Conservation (phyloP, 2,888 invertebrate species). For the Podabrus alpinus region DNA sequence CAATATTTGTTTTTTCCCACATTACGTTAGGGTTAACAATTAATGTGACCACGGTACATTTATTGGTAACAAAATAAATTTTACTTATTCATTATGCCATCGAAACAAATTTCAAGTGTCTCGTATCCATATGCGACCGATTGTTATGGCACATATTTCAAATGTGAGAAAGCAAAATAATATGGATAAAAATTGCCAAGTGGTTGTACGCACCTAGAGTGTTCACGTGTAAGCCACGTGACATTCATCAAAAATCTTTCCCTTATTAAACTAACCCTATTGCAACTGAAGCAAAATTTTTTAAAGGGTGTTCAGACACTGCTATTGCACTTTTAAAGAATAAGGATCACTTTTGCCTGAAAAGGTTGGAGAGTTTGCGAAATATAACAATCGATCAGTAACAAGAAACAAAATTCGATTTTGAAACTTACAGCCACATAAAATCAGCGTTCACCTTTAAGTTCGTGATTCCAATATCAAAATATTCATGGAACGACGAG, state of each 20-base stretch:
- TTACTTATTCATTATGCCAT: neutral
- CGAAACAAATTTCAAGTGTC: constrained; percentile 11
- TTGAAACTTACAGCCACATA: constrained; percentile 5
- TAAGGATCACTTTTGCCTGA: neutral
- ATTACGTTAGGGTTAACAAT: neutral
- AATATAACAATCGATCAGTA: neutral
- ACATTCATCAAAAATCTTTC: constrained; percentile 38
- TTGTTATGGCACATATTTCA: neutral
- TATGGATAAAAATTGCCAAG: constrained; percentile 40
- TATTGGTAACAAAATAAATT: neutral
- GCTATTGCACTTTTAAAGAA: constrained; percentile 6
- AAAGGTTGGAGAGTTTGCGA: neutral
- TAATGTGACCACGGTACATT: neutral
- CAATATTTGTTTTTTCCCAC: neutral
- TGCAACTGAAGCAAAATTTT: constrained; percentile 17
- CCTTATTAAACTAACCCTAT: constrained; percentile 41
- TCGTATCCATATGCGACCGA: neutral
- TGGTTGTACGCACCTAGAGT: constrained; percentile 39
- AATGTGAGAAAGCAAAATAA: constrained; percentile 31
- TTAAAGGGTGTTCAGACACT: constrained; percentile 17
- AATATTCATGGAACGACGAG: neutral
- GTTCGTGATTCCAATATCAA: constrained; percentile 1
- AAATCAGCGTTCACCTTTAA: neutral
- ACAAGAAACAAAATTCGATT: constrained; percentile 1
- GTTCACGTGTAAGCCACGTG: constrained; percentile 41